Evolutionary conservation across 2,797 vertebrate genomes (phyloP).

Genomic region (Megalops cyprinoides): DNA sequence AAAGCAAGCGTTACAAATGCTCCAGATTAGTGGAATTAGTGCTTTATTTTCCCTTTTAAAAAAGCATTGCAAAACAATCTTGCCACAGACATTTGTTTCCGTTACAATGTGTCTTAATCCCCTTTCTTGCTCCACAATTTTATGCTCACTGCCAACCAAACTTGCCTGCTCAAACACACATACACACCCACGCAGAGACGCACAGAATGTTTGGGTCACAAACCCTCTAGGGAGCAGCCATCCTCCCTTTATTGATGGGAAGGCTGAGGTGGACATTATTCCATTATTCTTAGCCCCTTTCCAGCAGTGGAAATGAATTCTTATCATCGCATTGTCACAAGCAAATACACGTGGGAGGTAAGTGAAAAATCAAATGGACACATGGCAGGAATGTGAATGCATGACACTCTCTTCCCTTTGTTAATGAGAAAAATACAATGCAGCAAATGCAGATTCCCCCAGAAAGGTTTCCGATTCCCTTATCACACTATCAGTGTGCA

Average conservation of each 20-base stretch:
- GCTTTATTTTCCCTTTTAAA: slow-evolving; percentile 55
- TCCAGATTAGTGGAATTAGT: slow-evolving; percentile 41
- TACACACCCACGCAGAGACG: background rate
- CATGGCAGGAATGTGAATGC: background rate
- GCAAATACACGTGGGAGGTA: background rate
- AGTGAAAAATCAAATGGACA: background rate
- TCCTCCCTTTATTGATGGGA: background rate
- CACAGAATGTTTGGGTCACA: background rate
- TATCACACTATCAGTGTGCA: background rate
- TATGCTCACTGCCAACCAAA: background rate
- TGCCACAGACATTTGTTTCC: slow-evolving; percentile 13
- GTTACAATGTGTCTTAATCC: slow-evolving; percentile 12
- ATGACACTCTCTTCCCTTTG: background rate
- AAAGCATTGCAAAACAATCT: slow-evolving; percentile 4
- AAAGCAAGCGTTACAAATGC: slow-evolving; percentile 44
- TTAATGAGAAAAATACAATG: background rate
- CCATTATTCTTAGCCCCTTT: background rate
- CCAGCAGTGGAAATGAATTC: background rate
- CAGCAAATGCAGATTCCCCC: background rate
- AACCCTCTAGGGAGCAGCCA: background rate
- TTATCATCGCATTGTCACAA: background rate
- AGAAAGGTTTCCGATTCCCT: background rate
- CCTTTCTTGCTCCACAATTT: background rate
- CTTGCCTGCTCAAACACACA: slow-evolving; percentile 6
- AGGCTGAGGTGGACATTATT: background rate